Conservation (phyloP, 2,888 invertebrate genomes). For the Rambutsinella grinnellia region DNA sequence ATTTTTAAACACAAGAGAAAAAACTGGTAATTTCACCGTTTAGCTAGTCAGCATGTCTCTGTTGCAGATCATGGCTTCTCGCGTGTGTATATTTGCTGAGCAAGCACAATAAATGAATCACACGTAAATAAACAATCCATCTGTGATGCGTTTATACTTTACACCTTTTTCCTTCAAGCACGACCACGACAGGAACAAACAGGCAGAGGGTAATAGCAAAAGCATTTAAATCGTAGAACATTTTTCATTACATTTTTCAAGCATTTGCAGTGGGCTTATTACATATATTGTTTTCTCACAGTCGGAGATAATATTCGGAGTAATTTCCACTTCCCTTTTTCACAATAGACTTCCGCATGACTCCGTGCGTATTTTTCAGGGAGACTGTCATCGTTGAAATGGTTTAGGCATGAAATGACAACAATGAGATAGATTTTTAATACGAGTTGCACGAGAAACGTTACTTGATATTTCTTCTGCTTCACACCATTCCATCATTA, state of each 20-base stretch:
- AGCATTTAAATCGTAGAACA: no score
- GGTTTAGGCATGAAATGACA: neutral
- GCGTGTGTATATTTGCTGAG: neutral
- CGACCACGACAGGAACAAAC: no score
- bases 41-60: neutral
- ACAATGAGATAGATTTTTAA: neutral
- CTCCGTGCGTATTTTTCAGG: slow-evolving; percentile 36
- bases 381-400: neutral
- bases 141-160: neutral
- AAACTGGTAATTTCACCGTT: no score
- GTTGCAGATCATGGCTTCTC: slow-evolving; percentile 14
- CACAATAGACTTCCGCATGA: slow-evolving; percentile 45
- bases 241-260: no score
- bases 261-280: no score
- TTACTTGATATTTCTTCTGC: no score
- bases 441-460: neutral
- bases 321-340: slow-evolving; percentile 52
- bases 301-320: slow-evolving; percentile 19
- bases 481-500: no score
- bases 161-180: no score
- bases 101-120: slow-evolving; percentile 28
- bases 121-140: slow-evolving; percentile 25
- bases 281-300: slow-evolving; percentile 19
- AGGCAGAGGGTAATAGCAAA: no score
- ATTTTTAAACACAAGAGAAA: no score